Base-by-base conservation (phyloP, 1,140 invertebrate genomes). In the Spodoptera frugiperda region DNA sequence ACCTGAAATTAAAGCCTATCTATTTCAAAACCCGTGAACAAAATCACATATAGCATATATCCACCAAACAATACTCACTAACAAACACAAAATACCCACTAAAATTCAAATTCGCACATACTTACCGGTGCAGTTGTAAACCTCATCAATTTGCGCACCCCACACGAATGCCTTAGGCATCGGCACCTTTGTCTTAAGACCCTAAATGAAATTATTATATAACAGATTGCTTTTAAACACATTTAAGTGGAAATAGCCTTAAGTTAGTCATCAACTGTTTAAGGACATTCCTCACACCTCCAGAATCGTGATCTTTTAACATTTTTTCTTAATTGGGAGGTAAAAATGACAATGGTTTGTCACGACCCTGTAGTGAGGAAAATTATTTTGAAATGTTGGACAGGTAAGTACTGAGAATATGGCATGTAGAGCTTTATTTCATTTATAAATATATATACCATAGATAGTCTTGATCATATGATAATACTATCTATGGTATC, bases 141-240 rank as follows among this genome's bases (percentile, higher is more conserved):
- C 3, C 54, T 30, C 6, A 4, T 44, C 59, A 63, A 63, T 63
- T 63, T 44, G 33, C 15, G 17, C 12, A 44, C 33, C 14, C 59
- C 59, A 44, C 59, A 63, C 59, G 59, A 17, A 17, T 44, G 14
- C 59, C 59, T 46, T 10, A 12, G 59, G 59, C 59, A 0, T 19
- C 59, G 59, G 59, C 59, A 19, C 9, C 59, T 63, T 63, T 63
- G 59, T 63, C 59, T 63, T 63, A 63, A 63, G n/a, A 19, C 30
- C n/a, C 59, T 61, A 63, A 63, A 63, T 63, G 33, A 63, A 63
- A 63, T 63, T 39, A 63, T 63, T 63, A 57, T 44, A 33, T 63
- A 63, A 63, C 30, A 19, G 33, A 61, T 12, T 9, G 59, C 33
- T 63, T 44, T 44, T 44, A 63, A 17, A 19, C 1, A 44, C 15